Evolutionary conservation across 1,140 invertebrate genomes (phyloP).

Genomic region (Drosophila obscura): DNA sequence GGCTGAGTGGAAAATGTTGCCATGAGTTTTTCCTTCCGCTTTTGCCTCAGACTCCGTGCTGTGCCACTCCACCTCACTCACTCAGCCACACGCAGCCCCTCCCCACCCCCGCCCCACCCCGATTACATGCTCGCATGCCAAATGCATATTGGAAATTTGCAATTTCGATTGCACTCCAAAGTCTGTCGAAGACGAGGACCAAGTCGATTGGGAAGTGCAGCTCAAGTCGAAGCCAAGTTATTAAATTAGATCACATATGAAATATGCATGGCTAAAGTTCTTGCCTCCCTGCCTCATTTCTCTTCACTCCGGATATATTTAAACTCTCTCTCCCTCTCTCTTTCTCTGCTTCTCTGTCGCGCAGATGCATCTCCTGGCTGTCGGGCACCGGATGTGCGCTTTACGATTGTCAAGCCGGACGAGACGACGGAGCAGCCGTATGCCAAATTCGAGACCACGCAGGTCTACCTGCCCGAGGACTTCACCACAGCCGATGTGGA

Average conservation of each 20-base stretch:
- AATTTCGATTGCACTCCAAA: constrained; percentile 80
- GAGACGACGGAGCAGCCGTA: constrained; percentile 80
- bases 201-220: too few species aligned
- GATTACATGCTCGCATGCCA: constrained; percentile 46
- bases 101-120: background rate
- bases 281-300: background rate
- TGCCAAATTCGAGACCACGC: constrained; percentile 83
- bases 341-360: constrained; percentile 10
- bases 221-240: constrained; percentile 50
- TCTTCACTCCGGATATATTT: background rate
- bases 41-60: background rate
- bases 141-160: constrained; percentile 77
- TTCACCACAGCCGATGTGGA: constrained; percentile 83
- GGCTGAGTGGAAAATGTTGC: constrained; percentile 54
- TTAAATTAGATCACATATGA: constrained; percentile 79
- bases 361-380: constrained; percentile 82
- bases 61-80: background rate
- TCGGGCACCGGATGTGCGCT: constrained; percentile 81
- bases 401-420: constrained; percentile 81
- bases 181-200: constrained; percentile 48
- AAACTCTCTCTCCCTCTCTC: background rate
- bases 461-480: constrained; percentile 80
- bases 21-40: constrained; percentile 45
- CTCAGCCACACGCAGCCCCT: background rate
- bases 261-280: constrained; percentile 74